These are phyloP conservation scores for Ptiloglossa arizonensis DNA, from an alignment of 1,140 invertebrate genomes.

Conservation along the genomic window DNA sequence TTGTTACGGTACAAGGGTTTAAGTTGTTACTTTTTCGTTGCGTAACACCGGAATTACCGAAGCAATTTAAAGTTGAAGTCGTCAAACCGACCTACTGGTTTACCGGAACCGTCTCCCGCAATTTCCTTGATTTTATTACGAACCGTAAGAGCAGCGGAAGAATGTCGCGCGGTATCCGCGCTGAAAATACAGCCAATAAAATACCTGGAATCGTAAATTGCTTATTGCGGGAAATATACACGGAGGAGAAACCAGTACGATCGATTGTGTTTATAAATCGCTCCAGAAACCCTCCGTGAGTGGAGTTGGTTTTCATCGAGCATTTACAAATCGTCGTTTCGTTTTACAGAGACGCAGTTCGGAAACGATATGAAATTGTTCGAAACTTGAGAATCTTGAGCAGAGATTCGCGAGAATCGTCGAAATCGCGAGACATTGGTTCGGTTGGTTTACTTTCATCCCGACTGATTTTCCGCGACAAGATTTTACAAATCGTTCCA, in stretches of 20 bases:
- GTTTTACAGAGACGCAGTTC: too few relatives aligned
- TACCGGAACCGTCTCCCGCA: background rate
- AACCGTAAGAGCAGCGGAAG: background rate
- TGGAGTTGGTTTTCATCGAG: background rate
- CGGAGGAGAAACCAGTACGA: background rate
- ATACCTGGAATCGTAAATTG: slow-evolving; percentile 11
- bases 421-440: background rate
- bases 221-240: background rate
- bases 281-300: too few relatives aligned
- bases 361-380: too few relatives aligned
- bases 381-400: too few relatives aligned
- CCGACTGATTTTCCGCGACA: background rate
- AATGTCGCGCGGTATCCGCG: slow-evolving; percentile 2
- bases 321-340: too few relatives aligned
- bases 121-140: slow-evolving; percentile 4
- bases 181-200: slow-evolving; percentile 3
- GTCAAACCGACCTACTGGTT: background rate
- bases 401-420: too few relatives aligned
- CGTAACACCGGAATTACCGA: background rate
- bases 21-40: background rate
- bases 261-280: background rate
- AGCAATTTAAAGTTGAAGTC: background rate
- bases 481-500: background rate
- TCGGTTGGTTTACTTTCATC: background rate
- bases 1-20: background rate